A percentile compares a stretch with the other conserved stretches of the same genome.
Conservation (phyloP, 2,113 vertebrate species). For the Rhinoderma darwinii region DNA sequence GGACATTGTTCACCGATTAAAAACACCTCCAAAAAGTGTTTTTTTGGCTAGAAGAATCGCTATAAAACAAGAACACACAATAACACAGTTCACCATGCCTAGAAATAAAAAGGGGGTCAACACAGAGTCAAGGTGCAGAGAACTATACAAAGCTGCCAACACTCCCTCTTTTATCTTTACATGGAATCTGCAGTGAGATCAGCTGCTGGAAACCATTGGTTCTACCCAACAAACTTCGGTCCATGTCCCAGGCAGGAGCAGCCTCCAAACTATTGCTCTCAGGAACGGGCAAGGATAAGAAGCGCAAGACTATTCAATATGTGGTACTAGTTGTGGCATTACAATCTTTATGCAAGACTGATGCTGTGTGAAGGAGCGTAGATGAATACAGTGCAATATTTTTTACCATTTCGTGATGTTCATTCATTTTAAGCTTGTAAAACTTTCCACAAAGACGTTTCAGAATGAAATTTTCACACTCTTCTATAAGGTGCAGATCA, state of each 20-base stretch:
- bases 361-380: conserved; percentile 23
- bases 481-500: conserved; percentile 47
- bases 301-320: conserved; percentile 14
- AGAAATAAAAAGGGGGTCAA: conserved; percentile 32
- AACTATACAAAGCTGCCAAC: conserved; percentile 54
- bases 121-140: conserved; percentile 48
- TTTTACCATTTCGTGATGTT: conserved; percentile 46
- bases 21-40: conserved; percentile 9
- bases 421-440: conserved; percentile 37
- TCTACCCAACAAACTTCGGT: conserved; percentile 17
- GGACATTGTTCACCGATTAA: conserved; percentile 7
- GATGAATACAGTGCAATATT: conserved; percentile 2
- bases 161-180: conserved; percentile 47
- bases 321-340: not conserved
- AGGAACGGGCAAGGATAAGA: conserved; percentile 1
- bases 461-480: conserved; percentile 37
- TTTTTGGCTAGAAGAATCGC: conserved; percentile 9
- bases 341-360: conserved; percentile 56
- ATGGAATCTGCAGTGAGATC: conserved; percentile 35
- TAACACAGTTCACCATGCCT: conserved; percentile 40
- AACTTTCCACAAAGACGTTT: conserved; percentile 4
- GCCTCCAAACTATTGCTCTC: conserved; percentile 26
- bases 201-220: not conserved
- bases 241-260: conserved; percentile 2
- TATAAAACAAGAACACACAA: conserved; percentile 24